Conservation (phyloP, 1,140 invertebrate genomes). For the Philaenus spumarius region DNA sequence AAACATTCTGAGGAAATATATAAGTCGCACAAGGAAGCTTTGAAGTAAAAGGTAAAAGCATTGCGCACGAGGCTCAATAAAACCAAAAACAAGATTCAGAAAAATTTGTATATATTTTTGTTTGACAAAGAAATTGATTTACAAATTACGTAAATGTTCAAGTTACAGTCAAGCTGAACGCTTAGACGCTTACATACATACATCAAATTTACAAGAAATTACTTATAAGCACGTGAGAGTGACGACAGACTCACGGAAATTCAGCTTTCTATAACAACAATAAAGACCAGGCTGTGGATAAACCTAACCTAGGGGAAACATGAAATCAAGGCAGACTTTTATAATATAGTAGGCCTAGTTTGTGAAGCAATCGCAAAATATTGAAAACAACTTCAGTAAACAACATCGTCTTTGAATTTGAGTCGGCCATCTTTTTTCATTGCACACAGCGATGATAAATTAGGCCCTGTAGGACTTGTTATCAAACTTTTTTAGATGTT, state of each 20-base stretch:
- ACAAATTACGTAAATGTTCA: slow-evolving; percentile 17
- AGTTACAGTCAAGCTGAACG: slow-evolving; percentile 14
- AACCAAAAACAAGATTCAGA: slow-evolving; percentile 17
- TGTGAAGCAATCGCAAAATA: neutral
- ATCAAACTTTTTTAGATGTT: too few relatives aligned
- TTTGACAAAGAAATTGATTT: slow-evolving; percentile 15
- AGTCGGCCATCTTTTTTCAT: too few relatives aligned
- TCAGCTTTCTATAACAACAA: slow-evolving; percentile 1
- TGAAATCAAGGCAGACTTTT: neutral
- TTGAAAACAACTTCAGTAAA: too few relatives aligned
- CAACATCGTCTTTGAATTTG: too few relatives aligned
- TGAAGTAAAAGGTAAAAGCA: too few relatives aligned
- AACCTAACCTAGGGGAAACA: slow-evolving; percentile 39
- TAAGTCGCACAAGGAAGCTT: too few relatives aligned
- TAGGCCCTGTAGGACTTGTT: too few relatives aligned
- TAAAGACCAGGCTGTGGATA: slow-evolving; percentile 32
- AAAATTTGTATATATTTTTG: slow-evolving; percentile 24
- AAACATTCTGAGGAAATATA: too few relatives aligned
- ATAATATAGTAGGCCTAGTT: slow-evolving; percentile 39
- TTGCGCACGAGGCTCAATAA: neutral
- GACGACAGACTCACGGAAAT: neutral
- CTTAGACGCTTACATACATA: slow-evolving; percentile 28
- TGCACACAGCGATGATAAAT: too few relatives aligned
- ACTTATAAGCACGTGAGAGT: slow-evolving; percentile 18
- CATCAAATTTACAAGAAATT: slow-evolving; percentile 23